Base-by-base conservation (phyloP, 2,888 invertebrate species). In the Drepana falcataria region DNA sequence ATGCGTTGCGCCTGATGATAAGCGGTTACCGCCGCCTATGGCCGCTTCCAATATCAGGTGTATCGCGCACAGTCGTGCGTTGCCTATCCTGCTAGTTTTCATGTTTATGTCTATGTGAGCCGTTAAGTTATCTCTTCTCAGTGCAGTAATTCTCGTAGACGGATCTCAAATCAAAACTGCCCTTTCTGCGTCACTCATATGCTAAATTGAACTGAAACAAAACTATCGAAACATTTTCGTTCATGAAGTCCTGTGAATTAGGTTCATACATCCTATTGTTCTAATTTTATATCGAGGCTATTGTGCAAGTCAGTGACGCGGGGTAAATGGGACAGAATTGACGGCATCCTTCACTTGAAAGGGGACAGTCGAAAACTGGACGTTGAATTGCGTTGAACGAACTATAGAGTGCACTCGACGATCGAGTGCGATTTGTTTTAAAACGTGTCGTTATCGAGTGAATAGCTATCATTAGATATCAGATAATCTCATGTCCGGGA, bases 321-420 rank as follows among this genome's bases (percentile, higher is more conserved):
- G 41, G 40, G 48, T 55, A 49, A 35, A 53, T 34, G 51, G 52
- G 55, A 48, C 55, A 48, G 59, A 65, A 69, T 71, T 65, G 72
- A 51, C 53, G 37, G 69, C 68, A 65, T 73, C 71, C 72, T 73
- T 55, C 53, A 47, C 49, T 33, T 9, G 35, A 37, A 53, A 62
- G 65, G 67, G 66, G 71, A 51, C 63, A 48, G 40, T 44, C 51
- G 6, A 49, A 49, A 49, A 51, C 51, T 51, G 51, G 40, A 21
- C 55, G 58, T 49, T 40, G 55, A 55, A 58, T 55, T 51, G 58
- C 34, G 69, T 63, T 69, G 62, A 71, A 69, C 51, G 64, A 65
- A 59, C 69, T 56, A 21, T 34, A 41, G 37, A 35, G 51, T 48
- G 52, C 40, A 4, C 6, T 40, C 35, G 47, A 49, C n/a, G 9